A percentile compares a stretch with the other conserved stretches of the same genome.
These are phyloP conservation scores for Orchesellides sinensis DNA, from an alignment of 2,888 invertebrate genomes.

Conservation along the genomic window DNA sequence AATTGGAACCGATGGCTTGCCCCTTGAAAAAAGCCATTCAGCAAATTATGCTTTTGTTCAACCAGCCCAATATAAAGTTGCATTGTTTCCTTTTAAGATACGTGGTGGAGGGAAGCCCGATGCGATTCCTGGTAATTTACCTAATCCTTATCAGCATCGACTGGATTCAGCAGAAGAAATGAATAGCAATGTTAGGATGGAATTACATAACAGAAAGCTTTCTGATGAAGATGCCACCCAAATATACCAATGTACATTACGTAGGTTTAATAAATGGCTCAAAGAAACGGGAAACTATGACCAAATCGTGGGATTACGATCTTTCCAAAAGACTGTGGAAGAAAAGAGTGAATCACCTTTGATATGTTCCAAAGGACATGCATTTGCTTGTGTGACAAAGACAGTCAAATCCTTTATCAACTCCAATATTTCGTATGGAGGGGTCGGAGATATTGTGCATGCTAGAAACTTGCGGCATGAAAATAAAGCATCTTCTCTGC, in stretches of 20 bases:
- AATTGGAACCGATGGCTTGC: conserved; percentile 53
- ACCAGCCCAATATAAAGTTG: conserved; percentile 27
- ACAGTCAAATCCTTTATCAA: conserved; percentile 31
- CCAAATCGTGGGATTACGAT: conserved; percentile 48
- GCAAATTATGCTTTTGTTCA: not conserved
- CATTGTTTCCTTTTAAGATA: conserved; percentile 23
- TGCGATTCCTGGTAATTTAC: conserved; percentile 8
- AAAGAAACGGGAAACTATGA: conserved; percentile 38
- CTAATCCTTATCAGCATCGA: conserved; percentile 1
- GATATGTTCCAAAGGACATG: conserved; percentile 39
- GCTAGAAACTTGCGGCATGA: not conserved
- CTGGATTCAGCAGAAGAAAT: conserved; percentile 2
- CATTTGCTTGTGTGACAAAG: conserved; percentile 19
- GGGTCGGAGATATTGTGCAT: not conserved
- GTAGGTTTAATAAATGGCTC: conserved; percentile 58
- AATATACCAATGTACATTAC: conserved; percentile 39
- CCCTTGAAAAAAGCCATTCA: not conserved
- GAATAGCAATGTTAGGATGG: not conserved
- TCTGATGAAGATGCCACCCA: conserved; percentile 34
- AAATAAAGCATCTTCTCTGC: not conserved
- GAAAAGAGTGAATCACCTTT: conserved; percentile 4
- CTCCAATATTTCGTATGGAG: not conserved
- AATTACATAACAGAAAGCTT: not conserved
- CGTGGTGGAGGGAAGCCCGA: not conserved
- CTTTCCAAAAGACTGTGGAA: conserved; percentile 42